These are phyloP conservation scores for Cathartes aura DNA, from an alignment of 2,113 vertebrate species.

Conservation along the genomic window DNA sequence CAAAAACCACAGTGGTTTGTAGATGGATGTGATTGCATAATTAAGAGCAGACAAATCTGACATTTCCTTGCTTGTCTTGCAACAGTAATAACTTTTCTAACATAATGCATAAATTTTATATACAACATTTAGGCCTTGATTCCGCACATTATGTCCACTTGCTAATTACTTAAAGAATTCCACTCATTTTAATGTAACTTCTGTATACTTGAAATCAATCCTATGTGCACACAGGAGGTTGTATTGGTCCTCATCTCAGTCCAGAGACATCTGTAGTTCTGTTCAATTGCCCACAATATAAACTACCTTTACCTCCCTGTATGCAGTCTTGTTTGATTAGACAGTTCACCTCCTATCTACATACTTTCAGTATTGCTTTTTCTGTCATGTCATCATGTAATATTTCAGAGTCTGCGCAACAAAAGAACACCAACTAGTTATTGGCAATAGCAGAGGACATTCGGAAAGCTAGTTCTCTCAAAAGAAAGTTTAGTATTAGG, in stretches of 20 bases:
- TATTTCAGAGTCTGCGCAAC: not conserved
- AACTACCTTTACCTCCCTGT: not conserved
- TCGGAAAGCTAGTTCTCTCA: not conserved
- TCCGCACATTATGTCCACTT: not conserved
- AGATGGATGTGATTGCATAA: not conserved
- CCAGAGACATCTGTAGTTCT: rapidly evolving
- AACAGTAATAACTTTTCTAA: slow-evolving; percentile 9
- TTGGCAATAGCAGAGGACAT: not conserved
- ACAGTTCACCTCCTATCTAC: not conserved
- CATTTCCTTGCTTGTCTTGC: not conserved
- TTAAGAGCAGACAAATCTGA: not conserved
- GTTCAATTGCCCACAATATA: not conserved
- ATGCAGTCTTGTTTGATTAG: not conserved
- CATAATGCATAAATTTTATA: not conserved
- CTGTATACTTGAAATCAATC: not conserved
- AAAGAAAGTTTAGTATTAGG: not conserved
- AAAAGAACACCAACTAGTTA: not conserved
- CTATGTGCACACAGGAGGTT: not conserved
- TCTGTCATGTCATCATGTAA: not conserved
- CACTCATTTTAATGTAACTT: not conserved
- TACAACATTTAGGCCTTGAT: not conserved
- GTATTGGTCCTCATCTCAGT: not conserved
- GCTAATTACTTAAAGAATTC: not conserved
- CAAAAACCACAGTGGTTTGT: not conserved
- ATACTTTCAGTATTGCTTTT: not conserved